Conservation (phyloP, 2,888 invertebrate species). For the Carpatolechia fugitivella region DNA sequence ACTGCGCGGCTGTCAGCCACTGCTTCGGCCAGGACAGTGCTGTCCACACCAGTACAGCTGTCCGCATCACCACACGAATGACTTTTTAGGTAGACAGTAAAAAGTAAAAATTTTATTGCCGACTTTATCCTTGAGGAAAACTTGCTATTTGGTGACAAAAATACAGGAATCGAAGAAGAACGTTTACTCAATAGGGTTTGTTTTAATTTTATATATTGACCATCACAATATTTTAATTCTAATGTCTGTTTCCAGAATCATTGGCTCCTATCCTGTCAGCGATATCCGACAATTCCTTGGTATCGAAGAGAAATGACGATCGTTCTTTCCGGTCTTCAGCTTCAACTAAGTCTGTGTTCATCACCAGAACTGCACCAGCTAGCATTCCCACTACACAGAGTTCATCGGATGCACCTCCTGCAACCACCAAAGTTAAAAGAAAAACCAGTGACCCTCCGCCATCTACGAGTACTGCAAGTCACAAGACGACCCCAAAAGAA, state of each 20-base stretch:
- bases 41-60: constrained; percentile 92
- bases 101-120: no score
- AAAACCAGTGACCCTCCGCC: constrained; percentile 49
- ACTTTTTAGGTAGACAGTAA: neutral
- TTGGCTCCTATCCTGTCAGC: constrained; percentile 16
- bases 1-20: constrained; percentile 86
- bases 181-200: no score
- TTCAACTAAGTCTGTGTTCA: constrained; percentile 43
- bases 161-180: no score
- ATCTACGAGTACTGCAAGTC: constrained; percentile 20
- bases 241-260: neutral
- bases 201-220: no score
- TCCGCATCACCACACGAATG: constrained; percentile 48
- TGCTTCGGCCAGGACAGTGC: constrained; percentile 87
- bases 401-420: constrained; percentile 34
- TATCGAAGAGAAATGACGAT: constrained; percentile 43
- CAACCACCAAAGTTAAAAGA: constrained; percentile 59
- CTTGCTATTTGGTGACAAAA: no score
- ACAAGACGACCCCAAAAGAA: constrained; percentile 24
- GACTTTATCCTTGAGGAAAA: no score
- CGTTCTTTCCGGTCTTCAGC: constrained; percentile 48
- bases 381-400: constrained; percentile 39
- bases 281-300: constrained; percentile 37
- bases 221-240: neutral
- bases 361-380: constrained; percentile 38